phyloP scores from a whole-genome alignment of 2,888 invertebrate genomes.

The Noctua comes region DNA sequence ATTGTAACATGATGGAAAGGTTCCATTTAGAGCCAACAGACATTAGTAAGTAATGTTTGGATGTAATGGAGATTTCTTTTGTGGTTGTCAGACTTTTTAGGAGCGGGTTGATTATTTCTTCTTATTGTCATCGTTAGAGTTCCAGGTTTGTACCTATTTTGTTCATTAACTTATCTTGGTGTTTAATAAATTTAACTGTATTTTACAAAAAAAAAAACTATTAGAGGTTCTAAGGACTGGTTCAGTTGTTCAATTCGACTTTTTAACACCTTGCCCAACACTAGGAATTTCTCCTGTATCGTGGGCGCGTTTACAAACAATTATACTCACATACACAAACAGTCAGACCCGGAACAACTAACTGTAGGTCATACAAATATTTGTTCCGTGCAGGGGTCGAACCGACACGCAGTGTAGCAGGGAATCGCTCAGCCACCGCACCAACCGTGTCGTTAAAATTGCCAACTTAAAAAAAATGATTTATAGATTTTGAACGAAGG shows the following conservation, averaged over 20 bases:
- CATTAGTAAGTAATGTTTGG: conserved; percentile 21
- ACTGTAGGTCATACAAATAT: no score
- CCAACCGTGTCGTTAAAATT: no score
- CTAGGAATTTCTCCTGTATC: no score
- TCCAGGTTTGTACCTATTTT: neutral
- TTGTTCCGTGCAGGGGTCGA: no score
- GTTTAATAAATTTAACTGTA: neutral
- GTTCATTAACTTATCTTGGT: neutral
- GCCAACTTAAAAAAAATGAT: neutral
- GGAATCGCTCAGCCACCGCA: no score
- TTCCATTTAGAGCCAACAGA: conserved; percentile 28
- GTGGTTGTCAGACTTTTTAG: neutral
- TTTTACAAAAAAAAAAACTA: neutral
- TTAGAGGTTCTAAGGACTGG: neutral
- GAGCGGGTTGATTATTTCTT: neutral
- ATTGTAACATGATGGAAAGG: conserved; percentile 41
- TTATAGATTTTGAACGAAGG: neutral
- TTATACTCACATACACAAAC: no score
- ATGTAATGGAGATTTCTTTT: conserved; percentile 31
- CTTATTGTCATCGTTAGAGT: neutral
- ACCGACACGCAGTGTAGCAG: no score
- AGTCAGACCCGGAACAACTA: no score
- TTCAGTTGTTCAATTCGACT: neutral
- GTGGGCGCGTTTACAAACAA: no score
- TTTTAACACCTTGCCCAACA: no score